Base-by-base conservation (phyloP, 64 coral and sea anemone species). In the Montipora cactus region DNA sequence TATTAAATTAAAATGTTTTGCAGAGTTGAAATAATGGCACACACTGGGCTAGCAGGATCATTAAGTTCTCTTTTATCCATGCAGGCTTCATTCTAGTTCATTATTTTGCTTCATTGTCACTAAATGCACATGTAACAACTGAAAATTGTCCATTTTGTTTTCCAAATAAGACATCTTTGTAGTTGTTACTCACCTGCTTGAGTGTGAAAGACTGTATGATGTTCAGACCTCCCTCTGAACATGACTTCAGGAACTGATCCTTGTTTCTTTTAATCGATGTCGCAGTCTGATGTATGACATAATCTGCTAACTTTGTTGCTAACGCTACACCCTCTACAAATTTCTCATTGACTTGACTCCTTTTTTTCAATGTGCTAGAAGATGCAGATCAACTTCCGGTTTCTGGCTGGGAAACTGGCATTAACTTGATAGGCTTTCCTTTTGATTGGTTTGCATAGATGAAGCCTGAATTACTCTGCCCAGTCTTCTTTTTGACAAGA, bases 311-410 rank as follows among this genome's bases (percentile, higher is more conserved):
- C 75, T 80, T 69, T 47, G 20, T 69, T n/a, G 64, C n/a, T 64
- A 16, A 88, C 18, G 49, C 23, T 88, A 72, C 62, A 71, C 48
- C 20, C 61, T 74, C 59, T 64, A 67, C 67, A 64, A 88, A 50
- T 49, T 88, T 88, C 73, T 80, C 89, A 64, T 80, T 76, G 20
- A 90, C 15, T 66, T 90, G 77, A 77, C 89, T 90, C 45, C 89
- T 61, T 62, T 66, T 90, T 19, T 66, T 77, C 20, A 90, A 15
- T 28, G 15, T 67, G 47, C 76, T 81, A 16, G 89, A 28, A 90
- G 58, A 79, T 49, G 89, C 89, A 64, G 59, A 64, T 64, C 15
- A 64, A 64, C 59, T 64, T 64, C 59, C 15, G 4, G 59, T 64
- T 64, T 81, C 61, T 80, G 76, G 47, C 46, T 67, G 23, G 21